A percentile compares a stretch with the other conserved stretches of the same genome.
These are phyloP conservation scores for Proctacanthus coquilletti DNA, from an alignment of 1,140 invertebrate genomes.

Conservation along the genomic window DNA sequence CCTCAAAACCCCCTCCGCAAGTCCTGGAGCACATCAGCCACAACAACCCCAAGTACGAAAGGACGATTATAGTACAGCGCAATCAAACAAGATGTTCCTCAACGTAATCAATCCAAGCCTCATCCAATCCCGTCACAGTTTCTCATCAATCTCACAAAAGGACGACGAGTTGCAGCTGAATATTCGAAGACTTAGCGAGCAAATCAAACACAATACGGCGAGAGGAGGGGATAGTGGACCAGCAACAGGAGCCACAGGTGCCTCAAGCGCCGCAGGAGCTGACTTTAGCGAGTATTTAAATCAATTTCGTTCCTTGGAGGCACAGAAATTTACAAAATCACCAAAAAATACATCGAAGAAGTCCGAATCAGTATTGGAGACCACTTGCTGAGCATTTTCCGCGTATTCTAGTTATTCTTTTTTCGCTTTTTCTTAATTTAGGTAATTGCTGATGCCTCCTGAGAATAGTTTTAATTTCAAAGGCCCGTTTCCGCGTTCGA, in stretches of 20 bases:
- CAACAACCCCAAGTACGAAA: slow-evolving; percentile 3
- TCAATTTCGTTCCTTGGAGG: slow-evolving; percentile 7
- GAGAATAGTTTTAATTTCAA: no score
- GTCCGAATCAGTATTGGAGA: slow-evolving; percentile 20
- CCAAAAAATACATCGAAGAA: slow-evolving; percentile 8
- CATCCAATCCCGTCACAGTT: slow-evolving; percentile 21
- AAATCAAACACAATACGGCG: slow-evolving; percentile 11
- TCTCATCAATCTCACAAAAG: slow-evolving; percentile 15
- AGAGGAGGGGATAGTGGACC: no score
- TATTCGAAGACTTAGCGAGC: slow-evolving; percentile 22
- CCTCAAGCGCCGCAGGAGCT: slow-evolving; percentile 2
- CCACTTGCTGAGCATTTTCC: slow-evolving; percentile 25
- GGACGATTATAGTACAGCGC: not conserved
- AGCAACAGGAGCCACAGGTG: not conserved
- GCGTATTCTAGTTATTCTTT: no score
- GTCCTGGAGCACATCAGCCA: slow-evolving; percentile 7
- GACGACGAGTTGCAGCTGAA: slow-evolving; percentile 21
- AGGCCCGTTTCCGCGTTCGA: no score
- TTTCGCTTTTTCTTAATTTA: no score
- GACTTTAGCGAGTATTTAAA: slow-evolving; percentile 7
- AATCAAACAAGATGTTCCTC: slow-evolving; percentile 8
- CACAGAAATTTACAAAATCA: slow-evolving; percentile 7
- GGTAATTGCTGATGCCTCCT: no score
- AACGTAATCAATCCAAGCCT: slow-evolving; percentile 11
- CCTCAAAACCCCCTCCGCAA: slow-evolving; percentile 19